A percentile compares a stretch with the other conserved stretches of the same genome.
phyloP scores from a whole-genome alignment of 1,140 invertebrate genomes.

The Vanessa tameamea region DNA sequence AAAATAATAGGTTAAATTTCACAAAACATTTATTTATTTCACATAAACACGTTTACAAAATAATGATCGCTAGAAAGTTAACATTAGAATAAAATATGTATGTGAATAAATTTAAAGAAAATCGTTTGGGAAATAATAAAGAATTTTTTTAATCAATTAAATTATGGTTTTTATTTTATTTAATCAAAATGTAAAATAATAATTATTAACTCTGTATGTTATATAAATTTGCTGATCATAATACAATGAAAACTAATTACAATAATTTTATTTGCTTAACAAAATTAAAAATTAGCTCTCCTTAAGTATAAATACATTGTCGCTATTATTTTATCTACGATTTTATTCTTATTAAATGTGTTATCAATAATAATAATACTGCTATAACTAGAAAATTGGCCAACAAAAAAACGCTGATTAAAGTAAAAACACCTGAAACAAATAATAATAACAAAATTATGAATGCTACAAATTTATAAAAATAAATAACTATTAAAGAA shows the following conservation, averaged over 20 bases:
- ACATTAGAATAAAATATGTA: too few relatives aligned
- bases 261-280: constrained; percentile 21
- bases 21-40: too few relatives aligned
- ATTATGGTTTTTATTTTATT: too few relatives aligned
- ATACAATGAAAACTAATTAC: constrained; percentile 1
- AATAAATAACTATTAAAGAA: constrained; percentile 1
- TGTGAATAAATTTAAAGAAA: too few relatives aligned
- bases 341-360: neutral
- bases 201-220: too few relatives aligned
- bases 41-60: too few relatives aligned
- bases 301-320: neutral
- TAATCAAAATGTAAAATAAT: too few relatives aligned
- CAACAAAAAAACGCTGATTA: constrained; percentile 29
- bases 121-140: too few relatives aligned
- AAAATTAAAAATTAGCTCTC: constrained; percentile 19
- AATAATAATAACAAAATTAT: constrained; percentile 12
- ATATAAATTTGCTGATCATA: too few relatives aligned
- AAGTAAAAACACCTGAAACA: constrained; percentile 43
- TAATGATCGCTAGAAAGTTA: too few relatives aligned
- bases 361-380: constrained; percentile 6
- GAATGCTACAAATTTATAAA: neutral
- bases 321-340: neutral
- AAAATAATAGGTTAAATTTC: too few relatives aligned
- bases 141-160: too few relatives aligned
- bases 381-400: neutral